Evolutionary conservation across 2,113 vertebrate species (phyloP).

Genomic region (Sebastes fasciatus): DNA sequence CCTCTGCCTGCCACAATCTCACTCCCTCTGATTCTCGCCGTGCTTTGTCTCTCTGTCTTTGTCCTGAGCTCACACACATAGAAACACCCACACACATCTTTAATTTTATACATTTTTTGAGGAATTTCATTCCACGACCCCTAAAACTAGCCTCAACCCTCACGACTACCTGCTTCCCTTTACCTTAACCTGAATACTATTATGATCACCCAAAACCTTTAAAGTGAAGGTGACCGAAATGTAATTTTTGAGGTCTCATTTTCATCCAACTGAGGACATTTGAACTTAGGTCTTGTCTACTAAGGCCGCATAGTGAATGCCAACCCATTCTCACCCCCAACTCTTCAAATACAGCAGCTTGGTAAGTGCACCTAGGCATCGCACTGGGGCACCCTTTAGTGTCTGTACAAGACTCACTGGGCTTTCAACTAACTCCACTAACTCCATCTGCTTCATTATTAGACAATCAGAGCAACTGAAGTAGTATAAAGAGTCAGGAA

Average conservation of each 20-base stretch:
- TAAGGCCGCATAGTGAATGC: too few species aligned
- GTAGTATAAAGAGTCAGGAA: too few species aligned
- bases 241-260: slow-evolving; percentile 2
- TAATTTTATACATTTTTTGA: slow-evolving; percentile 7
- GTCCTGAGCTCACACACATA: slow-evolving; percentile 19
- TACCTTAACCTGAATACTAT: not conserved
- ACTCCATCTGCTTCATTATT: too few species aligned
- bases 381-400: too few species aligned
- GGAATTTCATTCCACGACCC: slow-evolving; percentile 13
- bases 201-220: not conserved
- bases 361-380: too few species aligned
- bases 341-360: too few species aligned
- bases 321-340: too few species aligned
- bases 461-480: too few species aligned
- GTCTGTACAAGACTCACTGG: too few species aligned
- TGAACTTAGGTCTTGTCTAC: not conserved
- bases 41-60: slow-evolving; percentile 39
- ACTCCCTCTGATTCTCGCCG: slow-evolving; percentile 38
- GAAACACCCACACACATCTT: slow-evolving; percentile 20
- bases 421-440: too few species aligned
- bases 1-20: slow-evolving; percentile 43
- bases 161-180: not conserved
- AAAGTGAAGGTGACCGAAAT: not conserved
- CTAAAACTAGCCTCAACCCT: not conserved
- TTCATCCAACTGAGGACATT: slow-evolving; percentile 18